These are phyloP conservation scores for Catharus ustulatus DNA, from an alignment of 2,797 vertebrate species.

Conservation along the genomic window DNA sequence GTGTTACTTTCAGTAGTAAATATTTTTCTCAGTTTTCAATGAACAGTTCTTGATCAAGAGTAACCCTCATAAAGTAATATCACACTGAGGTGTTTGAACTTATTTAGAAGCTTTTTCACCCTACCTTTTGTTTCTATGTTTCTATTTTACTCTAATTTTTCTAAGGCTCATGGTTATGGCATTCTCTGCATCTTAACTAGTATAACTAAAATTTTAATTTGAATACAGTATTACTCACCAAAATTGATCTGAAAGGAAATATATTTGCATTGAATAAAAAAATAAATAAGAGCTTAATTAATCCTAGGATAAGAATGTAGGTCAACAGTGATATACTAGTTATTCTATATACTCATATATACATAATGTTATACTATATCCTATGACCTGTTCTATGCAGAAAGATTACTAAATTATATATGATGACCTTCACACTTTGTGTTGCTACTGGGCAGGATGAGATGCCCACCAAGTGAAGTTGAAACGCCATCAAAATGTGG, in stretches of 20 bases:
- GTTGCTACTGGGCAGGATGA: neutral
- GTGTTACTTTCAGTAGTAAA: neutral
- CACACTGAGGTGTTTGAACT: neutral
- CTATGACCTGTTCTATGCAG: neutral
- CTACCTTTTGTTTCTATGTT: neutral
- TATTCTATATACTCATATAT: neutral
- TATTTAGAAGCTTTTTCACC: neutral
- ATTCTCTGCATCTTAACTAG: neutral
- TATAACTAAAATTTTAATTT: neutral
- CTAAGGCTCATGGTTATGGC: rapidly evolving
- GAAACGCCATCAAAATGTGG: neutral
- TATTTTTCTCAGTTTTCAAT: neutral
- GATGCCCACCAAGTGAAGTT: neutral
- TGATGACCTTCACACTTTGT: neutral
- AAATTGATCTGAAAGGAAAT: neutral
- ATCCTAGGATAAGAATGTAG: neutral
- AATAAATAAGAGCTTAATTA: neutral
- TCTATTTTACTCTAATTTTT: neutral
- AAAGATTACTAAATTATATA: neutral
- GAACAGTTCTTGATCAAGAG: neutral
- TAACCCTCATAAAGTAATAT: neutral
- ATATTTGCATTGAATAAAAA: neutral
- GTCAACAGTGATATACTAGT: neutral
- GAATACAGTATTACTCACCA: neutral
- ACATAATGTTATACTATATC: neutral